Percentiles rank a stretch among this genome's conserved stretches.
phyloP scores from a whole-genome alignment of 2,113 vertebrate species.

The Octodon degus region DNA sequence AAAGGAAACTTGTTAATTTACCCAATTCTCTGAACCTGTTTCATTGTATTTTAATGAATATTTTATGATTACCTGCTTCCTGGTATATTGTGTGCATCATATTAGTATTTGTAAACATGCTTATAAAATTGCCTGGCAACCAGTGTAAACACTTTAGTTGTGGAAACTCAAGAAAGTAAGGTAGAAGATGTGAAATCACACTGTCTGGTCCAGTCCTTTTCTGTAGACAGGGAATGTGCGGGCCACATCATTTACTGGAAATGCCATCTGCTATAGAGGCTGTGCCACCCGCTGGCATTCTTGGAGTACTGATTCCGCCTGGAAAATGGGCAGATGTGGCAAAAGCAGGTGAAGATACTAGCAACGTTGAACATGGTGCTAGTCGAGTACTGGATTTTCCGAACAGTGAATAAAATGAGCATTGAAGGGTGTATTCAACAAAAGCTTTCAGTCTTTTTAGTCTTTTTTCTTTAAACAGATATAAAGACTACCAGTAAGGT shows the following conservation, averaged over 20 bases:
- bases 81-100: not conserved
- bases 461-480: not conserved
- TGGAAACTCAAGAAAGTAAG: not conserved
- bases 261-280: conserved; percentile 69
- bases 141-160: not conserved
- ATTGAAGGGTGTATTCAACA: not conserved
- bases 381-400: not conserved
- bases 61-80: not conserved
- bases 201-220: not conserved
- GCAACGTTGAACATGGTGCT: not conserved
- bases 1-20: not conserved
- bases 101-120: not conserved
- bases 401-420: not conserved
- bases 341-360: not conserved
- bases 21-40: not conserved
- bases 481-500: not conserved
- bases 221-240: not conserved
- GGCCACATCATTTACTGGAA: not conserved
- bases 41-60: not conserved
- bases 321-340: not conserved
- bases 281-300: conserved; percentile 59
- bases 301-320: not conserved
- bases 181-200: not conserved
- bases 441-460: not conserved
- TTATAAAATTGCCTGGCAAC: not conserved